Conservation (phyloP, 2,888 invertebrate genomes). For the Leucophora obtusa region DNA sequence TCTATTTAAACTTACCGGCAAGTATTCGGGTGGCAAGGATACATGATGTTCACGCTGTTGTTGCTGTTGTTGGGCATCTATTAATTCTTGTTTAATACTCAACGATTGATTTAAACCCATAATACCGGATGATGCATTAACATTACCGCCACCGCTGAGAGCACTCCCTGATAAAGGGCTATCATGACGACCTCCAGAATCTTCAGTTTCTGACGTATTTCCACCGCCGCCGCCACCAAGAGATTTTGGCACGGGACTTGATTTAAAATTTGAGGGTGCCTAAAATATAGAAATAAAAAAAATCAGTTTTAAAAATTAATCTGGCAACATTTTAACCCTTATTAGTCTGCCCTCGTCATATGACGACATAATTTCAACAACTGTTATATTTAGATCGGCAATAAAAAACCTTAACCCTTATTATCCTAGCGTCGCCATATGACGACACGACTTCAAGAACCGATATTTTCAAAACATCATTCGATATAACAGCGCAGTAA, state of each 20-base stretch:
- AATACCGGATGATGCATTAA: conserved; percentile 68
- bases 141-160: conserved; percentile 70
- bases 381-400: too few species aligned
- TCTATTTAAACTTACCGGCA: conserved; percentile 76
- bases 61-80: conserved; percentile 77
- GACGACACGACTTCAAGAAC: too few species aligned
- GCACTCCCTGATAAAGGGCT: conserved; percentile 77
- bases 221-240: conserved; percentile 65
- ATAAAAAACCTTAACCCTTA: too few species aligned
- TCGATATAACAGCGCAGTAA: too few species aligned
- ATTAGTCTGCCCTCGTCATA: too few species aligned
- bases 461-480: too few species aligned
- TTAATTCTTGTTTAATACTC: conserved; percentile 79
- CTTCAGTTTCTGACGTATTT: conserved; percentile 80
- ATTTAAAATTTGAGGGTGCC: conserved; percentile 84
- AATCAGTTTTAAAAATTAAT: too few species aligned
- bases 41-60: conserved; percentile 75
- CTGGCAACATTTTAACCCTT: too few species aligned
- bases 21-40: conserved; percentile 77
- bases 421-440: too few species aligned
- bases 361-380: too few species aligned
- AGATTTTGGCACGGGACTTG: conserved; percentile 83
- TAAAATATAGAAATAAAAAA: conserved; percentile 71
- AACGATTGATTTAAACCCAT: conserved; percentile 77
- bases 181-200: conserved; percentile 76